Percentiles rank a stretch among this genome's conserved stretches.
Evolutionary conservation across 2,113 vertebrate genomes (phyloP).

Genomic region (Alouatta palliata): DNA sequence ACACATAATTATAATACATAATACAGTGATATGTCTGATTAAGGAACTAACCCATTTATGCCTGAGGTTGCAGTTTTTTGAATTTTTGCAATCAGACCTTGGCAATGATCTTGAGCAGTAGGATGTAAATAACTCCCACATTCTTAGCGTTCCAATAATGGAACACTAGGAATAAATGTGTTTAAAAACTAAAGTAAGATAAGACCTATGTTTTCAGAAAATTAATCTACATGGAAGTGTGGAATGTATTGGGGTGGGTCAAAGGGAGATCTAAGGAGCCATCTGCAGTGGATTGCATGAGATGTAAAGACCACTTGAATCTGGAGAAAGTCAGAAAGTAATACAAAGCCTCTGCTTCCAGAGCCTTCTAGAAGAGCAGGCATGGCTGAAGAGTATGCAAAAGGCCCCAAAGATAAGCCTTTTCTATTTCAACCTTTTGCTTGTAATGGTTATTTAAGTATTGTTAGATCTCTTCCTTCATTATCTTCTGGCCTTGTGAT

Average conservation of each 20-base stretch:
- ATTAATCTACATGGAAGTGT: neutral
- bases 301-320: neutral
- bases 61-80: no score
- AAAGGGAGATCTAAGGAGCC: neutral
- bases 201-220: neutral
- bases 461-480: neutral
- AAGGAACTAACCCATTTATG: neutral
- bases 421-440: neutral
- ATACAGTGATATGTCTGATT: neutral
- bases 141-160: no score
- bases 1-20: rapidly evolving
- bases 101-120: no score
- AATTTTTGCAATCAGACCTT: no score
- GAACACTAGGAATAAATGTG: no score
- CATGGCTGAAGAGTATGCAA: neutral
- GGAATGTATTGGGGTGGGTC: neutral
- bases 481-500: neutral
- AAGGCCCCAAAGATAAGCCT: neutral
- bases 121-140: no score
- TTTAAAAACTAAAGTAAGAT: neutral
- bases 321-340: neutral
- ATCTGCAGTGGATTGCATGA: neutral
- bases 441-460: neutral
- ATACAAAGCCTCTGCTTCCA: neutral
- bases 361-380: neutral